A percentile compares a stretch with the other conserved stretches of the same genome.
Evolutionary conservation across 2,113 vertebrate species (phyloP).

Genomic region (Xerus inauris): DNA sequence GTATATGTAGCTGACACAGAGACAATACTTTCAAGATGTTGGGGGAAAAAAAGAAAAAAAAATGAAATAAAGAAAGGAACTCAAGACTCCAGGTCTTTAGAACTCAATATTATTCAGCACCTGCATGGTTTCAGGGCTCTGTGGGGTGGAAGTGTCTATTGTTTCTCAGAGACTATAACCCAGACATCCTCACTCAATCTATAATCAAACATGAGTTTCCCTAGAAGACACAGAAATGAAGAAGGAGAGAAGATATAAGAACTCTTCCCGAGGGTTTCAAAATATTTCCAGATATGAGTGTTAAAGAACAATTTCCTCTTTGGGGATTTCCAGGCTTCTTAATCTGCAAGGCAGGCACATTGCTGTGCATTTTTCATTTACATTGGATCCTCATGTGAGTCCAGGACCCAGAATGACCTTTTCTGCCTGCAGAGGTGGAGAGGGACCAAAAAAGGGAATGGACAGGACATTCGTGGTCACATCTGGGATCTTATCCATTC

Average conservation of each 20-base stretch:
- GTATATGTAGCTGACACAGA: slow-evolving; percentile 39
- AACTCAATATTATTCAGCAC: slow-evolving; percentile 40
- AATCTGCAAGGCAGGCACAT: not conserved
- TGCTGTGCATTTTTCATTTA: not conserved
- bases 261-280: slow-evolving; percentile 35
- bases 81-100: slow-evolving; percentile 39
- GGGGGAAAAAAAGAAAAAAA: not conserved
- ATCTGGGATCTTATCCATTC: not conserved
- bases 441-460: not conserved
- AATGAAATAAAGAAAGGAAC: too few species aligned
- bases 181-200: not conserved
- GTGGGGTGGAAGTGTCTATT: not conserved
- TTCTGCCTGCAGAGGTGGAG: not conserved
- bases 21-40: slow-evolving; percentile 77
- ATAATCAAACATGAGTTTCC: slow-evolving; percentile 7
- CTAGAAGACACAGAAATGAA: slow-evolving; percentile 39
- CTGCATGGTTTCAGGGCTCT: slow-evolving; percentile 19
- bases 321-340: not conserved
- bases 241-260: not conserved
- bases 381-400: not conserved
- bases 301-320: not conserved
- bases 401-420: not conserved
- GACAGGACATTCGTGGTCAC: not conserved
- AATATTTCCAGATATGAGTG: not conserved
- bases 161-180: slow-evolving; percentile 19